Conservation (phyloP, 1,140 invertebrate species). For the Drosophila varians region DNA sequence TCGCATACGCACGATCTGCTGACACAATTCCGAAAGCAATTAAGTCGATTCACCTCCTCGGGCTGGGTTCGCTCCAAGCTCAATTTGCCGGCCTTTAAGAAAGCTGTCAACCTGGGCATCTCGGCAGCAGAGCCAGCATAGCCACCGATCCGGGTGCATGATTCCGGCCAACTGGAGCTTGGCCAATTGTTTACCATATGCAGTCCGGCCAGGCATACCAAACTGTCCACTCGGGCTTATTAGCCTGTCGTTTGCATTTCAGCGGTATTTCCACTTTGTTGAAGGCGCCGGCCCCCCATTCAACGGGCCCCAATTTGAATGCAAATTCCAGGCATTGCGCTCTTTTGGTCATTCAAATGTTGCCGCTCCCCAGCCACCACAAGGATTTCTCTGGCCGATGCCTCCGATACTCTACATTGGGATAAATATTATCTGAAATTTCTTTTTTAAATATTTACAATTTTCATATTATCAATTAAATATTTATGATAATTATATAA, state of each 20-base stretch:
- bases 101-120: conserved; percentile 64
- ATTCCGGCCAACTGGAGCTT: conserved; percentile 44
- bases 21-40: conserved; percentile 78
- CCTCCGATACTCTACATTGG: background rate
- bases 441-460: too few relatives aligned
- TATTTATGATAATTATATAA: too few relatives aligned
- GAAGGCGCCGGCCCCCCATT: conserved; percentile 18
- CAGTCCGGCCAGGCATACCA: conserved; percentile 63
- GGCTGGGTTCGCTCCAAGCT: conserved; percentile 6
- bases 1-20: conserved; percentile 68
- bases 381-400: background rate
- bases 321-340: conserved; percentile 68
- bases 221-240: conserved; percentile 74
- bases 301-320: conserved; percentile 61
- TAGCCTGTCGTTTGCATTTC: conserved; percentile 82
- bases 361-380: conserved; percentile 20
- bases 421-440: background rate
- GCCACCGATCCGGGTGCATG: conserved; percentile 53
- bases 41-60: conserved; percentile 60
- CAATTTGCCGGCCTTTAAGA: conserved; percentile 64
- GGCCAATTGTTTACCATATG: conserved; percentile 79
- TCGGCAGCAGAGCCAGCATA: background rate
- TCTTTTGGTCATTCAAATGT: conserved; percentile 72
- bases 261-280: conserved; percentile 61
- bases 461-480: too few relatives aligned